These are phyloP conservation scores for Salvelinus alpinus DNA, from an alignment of 2,113 vertebrate genomes.

Conservation along the genomic window DNA sequence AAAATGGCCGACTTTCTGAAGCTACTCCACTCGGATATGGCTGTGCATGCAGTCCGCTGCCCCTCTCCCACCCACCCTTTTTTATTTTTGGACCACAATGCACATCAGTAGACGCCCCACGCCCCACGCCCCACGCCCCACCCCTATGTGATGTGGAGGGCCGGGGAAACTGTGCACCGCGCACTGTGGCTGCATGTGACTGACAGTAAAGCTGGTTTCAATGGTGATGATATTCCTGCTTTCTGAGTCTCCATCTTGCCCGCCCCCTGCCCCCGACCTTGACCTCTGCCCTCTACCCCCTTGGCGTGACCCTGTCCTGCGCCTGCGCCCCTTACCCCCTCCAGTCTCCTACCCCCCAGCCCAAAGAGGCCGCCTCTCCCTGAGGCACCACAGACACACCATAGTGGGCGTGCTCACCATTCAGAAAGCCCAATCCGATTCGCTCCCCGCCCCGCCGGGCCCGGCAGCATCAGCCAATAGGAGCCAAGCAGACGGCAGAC, in stretches of 20 bases:
- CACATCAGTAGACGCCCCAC: slow-evolving; percentile 77
- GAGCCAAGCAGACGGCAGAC: slow-evolving; percentile 89
- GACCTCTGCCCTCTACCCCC: slow-evolving; percentile 45
- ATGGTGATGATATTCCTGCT: slow-evolving; percentile 87
- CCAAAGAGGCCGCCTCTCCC: slow-evolving; percentile 88
- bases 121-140: slow-evolving; percentile 66
- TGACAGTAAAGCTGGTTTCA: slow-evolving; percentile 84
- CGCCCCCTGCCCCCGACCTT: slow-evolving; percentile 45
- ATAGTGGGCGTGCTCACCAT: slow-evolving; percentile 94
- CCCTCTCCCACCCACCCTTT: slow-evolving; percentile 14
- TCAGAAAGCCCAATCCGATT: slow-evolving; percentile 96
- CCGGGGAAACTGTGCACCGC: slow-evolving; percentile 50
- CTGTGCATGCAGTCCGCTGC: slow-evolving; percentile 82
- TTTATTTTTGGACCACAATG: slow-evolving; percentile 78
- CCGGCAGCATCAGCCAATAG: slow-evolving; percentile 80
- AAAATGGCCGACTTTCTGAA: slow-evolving; percentile 55
- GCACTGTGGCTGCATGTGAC: slow-evolving; percentile 93
- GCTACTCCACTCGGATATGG: slow-evolving; percentile 68
- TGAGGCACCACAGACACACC: slow-evolving; percentile 97
- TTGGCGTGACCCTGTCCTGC: slow-evolving; percentile 50
- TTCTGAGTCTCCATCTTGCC: slow-evolving; percentile 96
- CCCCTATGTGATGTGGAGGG: slow-evolving; percentile 38
- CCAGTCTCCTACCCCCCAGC: slow-evolving; percentile 77
- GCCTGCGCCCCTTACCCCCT: slow-evolving; percentile 16
- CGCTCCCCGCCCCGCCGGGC: slow-evolving; percentile 82